These are phyloP conservation scores for Sesia bembeciformis DNA, from an alignment of 2,888 invertebrate genomes.

Conservation along the genomic window DNA sequence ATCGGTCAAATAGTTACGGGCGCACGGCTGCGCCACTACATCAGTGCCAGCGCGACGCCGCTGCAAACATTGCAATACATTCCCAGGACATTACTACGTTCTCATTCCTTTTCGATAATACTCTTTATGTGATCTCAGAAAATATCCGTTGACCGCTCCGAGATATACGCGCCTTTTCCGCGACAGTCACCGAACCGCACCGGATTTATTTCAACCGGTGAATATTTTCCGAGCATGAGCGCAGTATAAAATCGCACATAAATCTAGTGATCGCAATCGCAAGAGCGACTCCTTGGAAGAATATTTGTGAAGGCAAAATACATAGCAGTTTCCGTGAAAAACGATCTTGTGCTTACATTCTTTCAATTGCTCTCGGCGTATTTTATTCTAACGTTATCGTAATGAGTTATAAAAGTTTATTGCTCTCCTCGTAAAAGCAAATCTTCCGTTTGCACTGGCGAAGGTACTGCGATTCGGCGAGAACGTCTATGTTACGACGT, in stretches of 20 bases:
- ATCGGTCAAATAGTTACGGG: slow-evolving; percentile 20
- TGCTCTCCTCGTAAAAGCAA: slow-evolving; percentile 42
- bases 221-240: slow-evolving; percentile 28
- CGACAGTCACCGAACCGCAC: slow-evolving; percentile 38
- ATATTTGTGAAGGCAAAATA: slow-evolving; percentile 32
- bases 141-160: slow-evolving; percentile 36
- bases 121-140: slow-evolving; percentile 31
- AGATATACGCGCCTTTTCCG: slow-evolving; percentile 31
- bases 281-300: slow-evolving; percentile 23
- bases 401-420: slow-evolving; percentile 61
- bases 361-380: slow-evolving; percentile 41
- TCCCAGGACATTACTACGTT: slow-evolving; percentile 32
- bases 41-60: slow-evolving; percentile 23
- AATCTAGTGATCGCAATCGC: slow-evolving; percentile 38
- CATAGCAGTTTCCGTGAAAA: slow-evolving; percentile 14
- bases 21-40: slow-evolving; percentile 42
- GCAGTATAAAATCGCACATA: slow-evolving; percentile 30
- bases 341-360: slow-evolving; percentile 30
- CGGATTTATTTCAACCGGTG: slow-evolving; percentile 43
- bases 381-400: slow-evolving; percentile 56
- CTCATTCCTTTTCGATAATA: slow-evolving; percentile 33
- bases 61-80: slow-evolving; percentile 30
- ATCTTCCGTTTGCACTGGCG: slow-evolving; percentile 35
- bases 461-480: slow-evolving; percentile 26
- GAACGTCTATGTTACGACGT: slow-evolving; percentile 24